A percentile compares a stretch with the other conserved stretches of the same genome.
Evolutionary conservation across 2,888 invertebrate genomes (phyloP).

Genomic region (Oeneis ivallda): DNA sequence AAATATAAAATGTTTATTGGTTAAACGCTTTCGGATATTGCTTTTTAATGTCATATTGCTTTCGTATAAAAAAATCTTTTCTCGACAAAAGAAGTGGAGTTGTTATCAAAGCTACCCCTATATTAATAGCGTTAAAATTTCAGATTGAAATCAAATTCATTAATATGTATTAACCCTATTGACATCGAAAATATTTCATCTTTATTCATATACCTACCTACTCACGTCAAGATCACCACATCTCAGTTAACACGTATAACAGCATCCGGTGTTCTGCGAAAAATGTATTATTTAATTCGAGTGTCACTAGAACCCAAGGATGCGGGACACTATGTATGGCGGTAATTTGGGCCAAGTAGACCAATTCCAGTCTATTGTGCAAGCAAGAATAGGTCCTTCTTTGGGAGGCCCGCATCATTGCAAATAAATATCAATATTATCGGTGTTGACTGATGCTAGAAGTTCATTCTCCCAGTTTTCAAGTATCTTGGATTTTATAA

Average conservation of each 20-base stretch:
- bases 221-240: constrained; percentile 18
- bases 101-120: not conserved
- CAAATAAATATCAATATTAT: constrained; percentile 68
- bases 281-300: constrained; percentile 58
- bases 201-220: constrained; percentile 5
- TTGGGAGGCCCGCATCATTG: constrained; percentile 66
- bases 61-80: not conserved
- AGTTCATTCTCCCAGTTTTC: constrained; percentile 30
- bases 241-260: constrained; percentile 39
- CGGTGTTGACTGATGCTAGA: constrained; percentile 24
- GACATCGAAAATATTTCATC: not conserved
- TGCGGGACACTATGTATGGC: constrained; percentile 68
- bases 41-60: constrained; percentile 7
- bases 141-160: not conserved
- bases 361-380: constrained; percentile 71
- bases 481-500: not conserved
- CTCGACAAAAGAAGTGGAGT: not conserved
- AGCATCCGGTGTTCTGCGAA: constrained; percentile 41
- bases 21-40: constrained; percentile 16
- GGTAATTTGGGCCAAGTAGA: constrained; percentile 78
- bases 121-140: not conserved
- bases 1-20: constrained; percentile 37
- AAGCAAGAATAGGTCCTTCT: constrained; percentile 72
- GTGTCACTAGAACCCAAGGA: constrained; percentile 64
- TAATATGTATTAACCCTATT: constrained; percentile 3